Evolutionary conservation across 2,888 invertebrate genomes (phyloP), one percentile per base, ranked within the genome.

Genomic region (Allygus modestus): DNA sequence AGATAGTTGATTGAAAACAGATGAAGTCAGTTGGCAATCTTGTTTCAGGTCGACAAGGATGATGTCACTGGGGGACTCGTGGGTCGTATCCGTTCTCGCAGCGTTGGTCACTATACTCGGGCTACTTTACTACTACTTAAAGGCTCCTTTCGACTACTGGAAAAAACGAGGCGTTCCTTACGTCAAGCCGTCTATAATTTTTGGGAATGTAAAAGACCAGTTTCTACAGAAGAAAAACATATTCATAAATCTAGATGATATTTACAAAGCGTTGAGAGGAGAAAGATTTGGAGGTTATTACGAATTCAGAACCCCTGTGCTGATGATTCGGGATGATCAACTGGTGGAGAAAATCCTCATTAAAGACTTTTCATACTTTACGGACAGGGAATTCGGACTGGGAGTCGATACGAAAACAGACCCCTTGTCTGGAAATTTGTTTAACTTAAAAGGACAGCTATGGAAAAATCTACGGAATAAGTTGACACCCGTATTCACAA

Each of bases 141-240:
- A 37, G n/a, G 28, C 28, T 23, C 43, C 43, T n/a, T 77, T 46
- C n/a, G 51, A 51, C 51, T 77, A 77, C 28, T 77, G 77, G 77
- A 43, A 51, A 26, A 51, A 77, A 43, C 43, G 77, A 28, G 51
- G 51, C 0, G 51, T 77, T 43, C 77, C 77, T 51, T 77, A 46
- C 51, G 77, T 28, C 15, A 28, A 77, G 28, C 77, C 77, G 0
- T 41, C 51, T 7, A 92, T 94, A 85, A 93, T 94, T 0, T 94
- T 93, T 87, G 95, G 95, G 0, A 93, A 94, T 85, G n/a, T 84
- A 11, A 41, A 43, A 17, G 31, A 61, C 20, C 61, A 73, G 26
- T 37, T 54, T 23, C 28, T 61, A 54, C 28, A 33, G 4, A 75
- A 65, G 46, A 65, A 46, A n/a, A 58, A 43, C 17, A 28, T 75